phyloP scores from a whole-genome alignment of 2,888 invertebrate species.

The Agrilus biguttatus region DNA sequence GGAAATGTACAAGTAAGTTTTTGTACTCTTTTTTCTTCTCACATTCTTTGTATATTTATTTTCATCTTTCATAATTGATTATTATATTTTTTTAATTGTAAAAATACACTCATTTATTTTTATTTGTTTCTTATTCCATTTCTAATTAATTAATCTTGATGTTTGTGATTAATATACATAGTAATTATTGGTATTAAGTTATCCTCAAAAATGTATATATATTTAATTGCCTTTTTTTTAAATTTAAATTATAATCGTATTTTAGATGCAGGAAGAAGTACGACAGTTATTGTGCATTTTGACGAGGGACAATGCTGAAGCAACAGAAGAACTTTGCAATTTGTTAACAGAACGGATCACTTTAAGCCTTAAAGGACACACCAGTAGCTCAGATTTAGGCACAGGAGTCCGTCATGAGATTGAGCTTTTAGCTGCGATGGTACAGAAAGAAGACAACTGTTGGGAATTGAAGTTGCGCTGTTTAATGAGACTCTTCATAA shows the following conservation, averaged over 20 bases:
- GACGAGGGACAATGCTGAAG: conserved; percentile 71
- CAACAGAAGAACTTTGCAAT: conserved; percentile 71
- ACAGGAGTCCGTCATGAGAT: conserved; percentile 80
- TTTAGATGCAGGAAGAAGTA: conserved; percentile 73
- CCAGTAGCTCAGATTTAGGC: conserved; percentile 58
- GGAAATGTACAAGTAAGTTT: conserved; percentile 55
- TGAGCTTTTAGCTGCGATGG: conserved; percentile 68
- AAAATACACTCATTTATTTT: no score
- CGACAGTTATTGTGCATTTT: conserved; percentile 76
- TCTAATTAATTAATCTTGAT: no score
- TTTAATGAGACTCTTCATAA: conserved; percentile 75
- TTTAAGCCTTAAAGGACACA: conserved; percentile 56
- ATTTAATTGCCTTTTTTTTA: no score
- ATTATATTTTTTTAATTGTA: no score
- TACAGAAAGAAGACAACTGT: conserved; percentile 85
- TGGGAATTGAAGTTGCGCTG: conserved; percentile 88
- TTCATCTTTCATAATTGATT: no score
- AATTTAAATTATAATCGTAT: neutral
- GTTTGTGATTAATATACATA: no score
- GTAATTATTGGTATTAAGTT: no score
- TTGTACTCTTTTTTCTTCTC: conserved; percentile 1
- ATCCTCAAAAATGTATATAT: neutral
- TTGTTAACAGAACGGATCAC: conserved; percentile 73
- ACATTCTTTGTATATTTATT: neutral
- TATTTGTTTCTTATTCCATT: no score